Percentiles rank a stretch among this genome's conserved stretches.
Conservation (phyloP, 2,888 invertebrate species). For the Lasiommata megera region DNA sequence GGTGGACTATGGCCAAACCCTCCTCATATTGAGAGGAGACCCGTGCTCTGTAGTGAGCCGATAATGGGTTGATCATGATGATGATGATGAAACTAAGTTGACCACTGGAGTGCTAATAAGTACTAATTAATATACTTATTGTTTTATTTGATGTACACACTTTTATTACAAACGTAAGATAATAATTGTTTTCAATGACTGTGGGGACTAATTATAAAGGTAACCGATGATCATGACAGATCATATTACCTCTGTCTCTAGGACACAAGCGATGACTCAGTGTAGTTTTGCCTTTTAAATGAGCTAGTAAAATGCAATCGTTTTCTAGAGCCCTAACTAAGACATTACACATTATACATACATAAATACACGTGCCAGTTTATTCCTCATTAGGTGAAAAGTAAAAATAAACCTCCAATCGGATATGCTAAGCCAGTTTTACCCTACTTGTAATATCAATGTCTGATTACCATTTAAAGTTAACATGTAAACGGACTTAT, state of each 20-base stretch:
- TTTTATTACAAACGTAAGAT: not conserved
- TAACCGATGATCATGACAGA: not conserved
- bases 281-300: slow-evolving; percentile 27
- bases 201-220: not conserved
- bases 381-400: slow-evolving; percentile 34
- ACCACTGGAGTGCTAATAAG: too few species aligned
- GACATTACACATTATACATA: slow-evolving; percentile 27
- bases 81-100: too few species aligned
- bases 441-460: slow-evolving; percentile 35
- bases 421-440: slow-evolving; percentile 35
- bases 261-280: slow-evolving; percentile 22
- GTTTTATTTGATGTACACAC: too few species aligned
- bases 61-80: too few species aligned
- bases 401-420: slow-evolving; percentile 31
- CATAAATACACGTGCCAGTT: slow-evolving; percentile 7
- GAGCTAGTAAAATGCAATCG: slow-evolving; percentile 28
- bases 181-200: not conserved
- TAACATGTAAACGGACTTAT: slow-evolving; percentile 7
- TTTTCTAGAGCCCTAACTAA: slow-evolving; percentile 27
- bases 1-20: too few species aligned
- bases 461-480: slow-evolving; percentile 32
- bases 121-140: too few species aligned
- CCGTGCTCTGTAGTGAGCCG: too few species aligned
- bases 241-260: slow-evolving; percentile 18
- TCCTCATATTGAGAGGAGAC: too few species aligned